A percentile compares a stretch with the other conserved stretches of the same genome.
Conservation (phyloP, 37 sponge, comb jelly and placozoan genomes). For the Geodia barretti region DNA sequence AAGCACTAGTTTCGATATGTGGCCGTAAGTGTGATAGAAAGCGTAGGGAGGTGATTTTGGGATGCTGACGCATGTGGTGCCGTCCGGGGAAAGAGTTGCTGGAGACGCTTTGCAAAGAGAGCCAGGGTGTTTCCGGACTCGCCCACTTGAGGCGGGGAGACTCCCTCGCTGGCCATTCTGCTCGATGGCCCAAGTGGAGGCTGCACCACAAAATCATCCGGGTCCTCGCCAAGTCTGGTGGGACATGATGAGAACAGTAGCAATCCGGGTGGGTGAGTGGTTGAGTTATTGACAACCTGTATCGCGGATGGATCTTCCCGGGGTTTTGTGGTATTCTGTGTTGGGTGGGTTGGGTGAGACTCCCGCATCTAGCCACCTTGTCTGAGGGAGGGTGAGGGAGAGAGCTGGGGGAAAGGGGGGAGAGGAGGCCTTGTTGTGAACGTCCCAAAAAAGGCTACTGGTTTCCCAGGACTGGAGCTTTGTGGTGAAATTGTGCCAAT, state of each 20-base stretch:
- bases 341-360: too few relatives aligned
- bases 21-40: constrained; percentile 36
- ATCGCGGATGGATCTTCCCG: neutral
- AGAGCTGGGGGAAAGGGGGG: too few relatives aligned
- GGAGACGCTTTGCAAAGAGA: constrained; percentile 13
- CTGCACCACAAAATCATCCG: neutral
- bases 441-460: too few relatives aligned
- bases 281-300: neutral
- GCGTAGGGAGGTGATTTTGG: constrained; percentile 16
- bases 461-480: too few relatives aligned
- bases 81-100: neutral
- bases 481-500: too few relatives aligned
- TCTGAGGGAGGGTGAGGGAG: constrained; percentile 9
- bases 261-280: neutral
- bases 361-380: neutral
- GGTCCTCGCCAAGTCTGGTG: neutral
- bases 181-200: neutral
- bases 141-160: neutral
- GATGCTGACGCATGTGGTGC: too few relatives aligned
- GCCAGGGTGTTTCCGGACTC: constrained; percentile 5
- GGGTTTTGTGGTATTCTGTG: neutral
- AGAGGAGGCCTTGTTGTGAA: too few relatives aligned
- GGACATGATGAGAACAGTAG: neutral
- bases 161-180: neutral
- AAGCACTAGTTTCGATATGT: constrained; percentile 16